phyloP scores from a whole-genome alignment of 2,797 vertebrate species.

The Falco peregrinus region DNA sequence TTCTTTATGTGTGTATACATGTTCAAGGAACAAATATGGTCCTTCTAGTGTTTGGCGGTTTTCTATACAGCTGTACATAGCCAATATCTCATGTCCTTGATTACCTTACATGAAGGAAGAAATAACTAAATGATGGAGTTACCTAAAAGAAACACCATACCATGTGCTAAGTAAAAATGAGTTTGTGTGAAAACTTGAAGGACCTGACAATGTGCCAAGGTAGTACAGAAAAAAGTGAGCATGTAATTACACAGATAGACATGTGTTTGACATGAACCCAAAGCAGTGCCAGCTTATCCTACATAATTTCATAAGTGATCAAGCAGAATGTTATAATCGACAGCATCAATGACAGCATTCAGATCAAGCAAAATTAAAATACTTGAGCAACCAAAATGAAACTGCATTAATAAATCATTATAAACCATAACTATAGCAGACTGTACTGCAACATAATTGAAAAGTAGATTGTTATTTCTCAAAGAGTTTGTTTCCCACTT shows the following conservation, averaged over 20 bases:
- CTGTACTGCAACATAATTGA: neutral
- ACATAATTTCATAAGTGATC: constrained; percentile 3
- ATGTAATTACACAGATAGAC: neutral
- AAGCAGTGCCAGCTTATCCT: neutral
- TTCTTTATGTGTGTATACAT: neutral
- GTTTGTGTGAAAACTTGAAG: neutral
- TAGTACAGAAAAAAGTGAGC: neutral
- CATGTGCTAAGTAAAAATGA: neutral
- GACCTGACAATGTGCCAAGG: neutral
- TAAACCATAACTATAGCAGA: neutral
- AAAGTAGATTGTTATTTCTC: neutral
- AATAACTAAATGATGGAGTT: neutral
- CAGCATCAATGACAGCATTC: constrained; percentile 7
- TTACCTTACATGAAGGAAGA: neutral
- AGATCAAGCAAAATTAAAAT: constrained; percentile 55
- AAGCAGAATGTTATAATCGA: neutral
- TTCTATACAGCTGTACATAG: neutral
- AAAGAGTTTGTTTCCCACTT: neutral
- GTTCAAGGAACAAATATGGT: neutral
- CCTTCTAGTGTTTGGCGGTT: neutral
- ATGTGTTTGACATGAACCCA: neutral
- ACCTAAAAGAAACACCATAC: neutral
- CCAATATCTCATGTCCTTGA: neutral
- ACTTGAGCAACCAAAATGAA: constrained; percentile 6
- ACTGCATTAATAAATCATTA: constrained; percentile 56